phyloP scores from a whole-genome alignment of 2,113 vertebrate genomes.

The Onychorhynchus coronatus region DNA sequence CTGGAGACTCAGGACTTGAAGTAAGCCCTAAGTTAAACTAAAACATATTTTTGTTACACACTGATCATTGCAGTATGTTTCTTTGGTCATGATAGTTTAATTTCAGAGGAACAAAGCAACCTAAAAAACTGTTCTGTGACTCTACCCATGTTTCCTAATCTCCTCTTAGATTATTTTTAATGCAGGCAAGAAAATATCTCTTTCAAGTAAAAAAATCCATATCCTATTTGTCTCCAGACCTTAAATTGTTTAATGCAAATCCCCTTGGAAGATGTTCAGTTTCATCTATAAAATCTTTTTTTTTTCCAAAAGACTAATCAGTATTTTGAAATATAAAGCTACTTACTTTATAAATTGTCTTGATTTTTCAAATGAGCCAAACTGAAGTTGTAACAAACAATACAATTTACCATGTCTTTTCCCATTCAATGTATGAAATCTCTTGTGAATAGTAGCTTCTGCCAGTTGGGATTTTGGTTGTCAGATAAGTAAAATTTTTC shows the following conservation, averaged over 20 bases:
- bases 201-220: background rate
- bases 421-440: fast-evolving
- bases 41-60: background rate
- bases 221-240: background rate
- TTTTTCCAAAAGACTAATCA: background rate
- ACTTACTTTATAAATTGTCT: background rate
- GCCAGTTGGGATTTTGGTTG: background rate
- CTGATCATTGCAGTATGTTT: background rate
- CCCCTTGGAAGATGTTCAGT: background rate
- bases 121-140: background rate
- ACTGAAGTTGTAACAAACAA: background rate
- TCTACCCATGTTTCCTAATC: background rate
- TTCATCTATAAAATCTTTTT: background rate
- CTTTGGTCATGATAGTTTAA: background rate
- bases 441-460: background rate
- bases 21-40: background rate
- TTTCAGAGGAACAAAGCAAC: background rate
- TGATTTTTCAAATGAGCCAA: background rate
- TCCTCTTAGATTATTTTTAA: background rate
- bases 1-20: background rate
- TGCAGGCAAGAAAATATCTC: background rate
- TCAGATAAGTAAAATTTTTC: background rate
- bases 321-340: background rate
- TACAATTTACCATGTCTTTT: background rate
- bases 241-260: background rate